Percentiles rank a stretch among this genome's conserved stretches.
These are phyloP conservation scores for Gymnosoma rotundatum DNA, from an alignment of 2,888 invertebrate genomes.

Conservation along the genomic window DNA sequence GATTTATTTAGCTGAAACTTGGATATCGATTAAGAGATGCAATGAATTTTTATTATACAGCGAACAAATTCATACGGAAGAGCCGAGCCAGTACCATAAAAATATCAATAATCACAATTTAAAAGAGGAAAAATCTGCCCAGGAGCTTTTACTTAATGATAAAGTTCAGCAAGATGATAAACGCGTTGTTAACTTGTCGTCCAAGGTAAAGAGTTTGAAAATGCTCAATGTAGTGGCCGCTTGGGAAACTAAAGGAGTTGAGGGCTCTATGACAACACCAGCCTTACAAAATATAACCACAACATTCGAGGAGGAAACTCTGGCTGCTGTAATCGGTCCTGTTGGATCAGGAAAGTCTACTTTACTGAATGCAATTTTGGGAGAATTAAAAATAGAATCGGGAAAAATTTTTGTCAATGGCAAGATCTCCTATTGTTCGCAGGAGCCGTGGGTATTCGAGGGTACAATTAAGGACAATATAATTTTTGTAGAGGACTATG, in stretches of 20 bases:
- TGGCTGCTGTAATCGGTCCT: slow-evolving; percentile 85
- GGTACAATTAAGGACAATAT: slow-evolving; percentile 95
- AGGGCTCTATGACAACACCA: slow-evolving; percentile 80
- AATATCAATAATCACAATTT: slow-evolving; percentile 36
- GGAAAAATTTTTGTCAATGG: slow-evolving; percentile 86
- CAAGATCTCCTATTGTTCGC: slow-evolving; percentile 88
- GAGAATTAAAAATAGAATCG: slow-evolving; percentile 85
- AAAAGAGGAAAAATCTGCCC: slow-evolving; percentile 55
- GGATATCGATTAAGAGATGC: slow-evolving; percentile 88
- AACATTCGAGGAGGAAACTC: slow-evolving; percentile 74
- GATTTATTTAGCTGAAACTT: slow-evolving; percentile 88
- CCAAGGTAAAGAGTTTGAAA: slow-evolving; percentile 77
- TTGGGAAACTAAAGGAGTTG: slow-evolving; percentile 81
- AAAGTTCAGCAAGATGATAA: background rate
- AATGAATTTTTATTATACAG: slow-evolving; percentile 85
- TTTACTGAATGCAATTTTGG: slow-evolving; percentile 87
- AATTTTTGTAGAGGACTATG: slow-evolving; percentile 88
- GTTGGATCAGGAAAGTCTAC: slow-evolving; percentile 91
- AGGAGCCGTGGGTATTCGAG: slow-evolving; percentile 91
- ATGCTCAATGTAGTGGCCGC: slow-evolving; percentile 83
- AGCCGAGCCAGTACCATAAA: slow-evolving; percentile 44
- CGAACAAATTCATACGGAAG: slow-evolving; percentile 63
- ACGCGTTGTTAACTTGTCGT: slow-evolving; percentile 72
- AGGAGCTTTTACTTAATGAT: slow-evolving; percentile 12
- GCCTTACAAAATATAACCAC: slow-evolving; percentile 82